These are phyloP conservation scores for Oasisia sp. DNA, from an alignment of 2,888 invertebrate species.

Conservation along the genomic window DNA sequence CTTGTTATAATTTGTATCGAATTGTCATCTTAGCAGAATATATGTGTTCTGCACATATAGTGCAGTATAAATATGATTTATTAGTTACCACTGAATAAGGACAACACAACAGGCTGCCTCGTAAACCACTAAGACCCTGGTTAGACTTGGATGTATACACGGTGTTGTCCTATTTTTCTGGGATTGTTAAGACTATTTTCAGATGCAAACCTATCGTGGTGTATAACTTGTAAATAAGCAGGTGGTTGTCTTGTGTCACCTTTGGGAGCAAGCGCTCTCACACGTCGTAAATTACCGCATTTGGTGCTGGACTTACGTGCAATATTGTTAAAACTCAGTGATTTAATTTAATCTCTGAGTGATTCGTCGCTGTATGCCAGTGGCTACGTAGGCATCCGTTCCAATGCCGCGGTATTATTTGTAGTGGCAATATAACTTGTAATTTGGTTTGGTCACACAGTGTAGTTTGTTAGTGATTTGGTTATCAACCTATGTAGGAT, in stretches of 20 bases:
- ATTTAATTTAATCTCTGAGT: neutral
- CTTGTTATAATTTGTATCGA: no score
- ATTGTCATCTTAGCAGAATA: no score
- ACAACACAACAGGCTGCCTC: neutral
- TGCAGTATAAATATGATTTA: no score
- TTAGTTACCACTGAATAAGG: no score
- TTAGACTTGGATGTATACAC: neutral
- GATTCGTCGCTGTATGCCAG: neutral
- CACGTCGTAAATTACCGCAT: neutral
- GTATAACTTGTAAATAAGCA: neutral
- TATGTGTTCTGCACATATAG: no score
- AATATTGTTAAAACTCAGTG: neutral
- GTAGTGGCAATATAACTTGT: neutral
- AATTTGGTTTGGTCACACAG: neutral
- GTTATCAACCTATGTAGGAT: neutral
- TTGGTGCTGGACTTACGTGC: constrained; percentile 8
- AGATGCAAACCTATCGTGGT: neutral
- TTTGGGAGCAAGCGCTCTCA: neutral
- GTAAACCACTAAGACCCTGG: neutral
- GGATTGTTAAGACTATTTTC: neutral
- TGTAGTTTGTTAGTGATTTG: neutral
- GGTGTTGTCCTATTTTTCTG: neutral
- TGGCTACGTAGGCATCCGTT: constrained; percentile 17
- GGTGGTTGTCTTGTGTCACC: neutral
- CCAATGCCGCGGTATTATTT: neutral